Conservation (phyloP, 2,113 vertebrate species). For the Sylvia atricapilla region DNA sequence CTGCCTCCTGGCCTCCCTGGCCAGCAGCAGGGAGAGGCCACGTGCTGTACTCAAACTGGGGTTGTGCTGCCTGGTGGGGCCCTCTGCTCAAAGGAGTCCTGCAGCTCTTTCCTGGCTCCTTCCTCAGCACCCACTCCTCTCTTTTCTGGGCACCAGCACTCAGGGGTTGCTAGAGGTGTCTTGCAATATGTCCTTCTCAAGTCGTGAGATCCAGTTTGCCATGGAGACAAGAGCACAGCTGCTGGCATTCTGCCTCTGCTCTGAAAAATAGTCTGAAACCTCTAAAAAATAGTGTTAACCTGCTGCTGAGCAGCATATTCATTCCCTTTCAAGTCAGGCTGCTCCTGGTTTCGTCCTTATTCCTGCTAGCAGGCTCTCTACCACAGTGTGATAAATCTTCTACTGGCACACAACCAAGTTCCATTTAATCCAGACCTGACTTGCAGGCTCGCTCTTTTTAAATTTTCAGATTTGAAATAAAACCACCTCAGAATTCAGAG, state of each 20-base stretch:
- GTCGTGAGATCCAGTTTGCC: not conserved
- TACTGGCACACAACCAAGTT: not conserved
- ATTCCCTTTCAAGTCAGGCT: not conserved
- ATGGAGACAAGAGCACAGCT: not conserved
- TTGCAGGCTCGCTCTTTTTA: not conserved
- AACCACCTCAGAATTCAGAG: not conserved
- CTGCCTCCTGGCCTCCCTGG: not conserved
- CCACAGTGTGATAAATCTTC: not conserved
- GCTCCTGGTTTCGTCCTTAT: not conserved
- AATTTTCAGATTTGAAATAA: not conserved
- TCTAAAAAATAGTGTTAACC: not conserved
- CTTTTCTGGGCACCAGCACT: not conserved
- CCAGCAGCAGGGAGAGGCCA: not conserved
- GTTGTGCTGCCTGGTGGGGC: not conserved
- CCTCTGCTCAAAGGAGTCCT: not conserved
- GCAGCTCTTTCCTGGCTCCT: not conserved
- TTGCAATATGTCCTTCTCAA: not conserved
- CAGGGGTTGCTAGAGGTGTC: not conserved
- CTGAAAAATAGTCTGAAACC: not conserved
- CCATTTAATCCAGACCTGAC: not conserved
- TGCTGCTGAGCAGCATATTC: not conserved
- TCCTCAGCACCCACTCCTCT: not conserved
- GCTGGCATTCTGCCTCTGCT: not conserved
- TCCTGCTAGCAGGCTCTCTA: not conserved
- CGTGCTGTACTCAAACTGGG: not conserved